These are phyloP conservation scores for Dasypus novemcinctus DNA, from an alignment of 2,113 vertebrate genomes.

Conservation along the genomic window DNA sequence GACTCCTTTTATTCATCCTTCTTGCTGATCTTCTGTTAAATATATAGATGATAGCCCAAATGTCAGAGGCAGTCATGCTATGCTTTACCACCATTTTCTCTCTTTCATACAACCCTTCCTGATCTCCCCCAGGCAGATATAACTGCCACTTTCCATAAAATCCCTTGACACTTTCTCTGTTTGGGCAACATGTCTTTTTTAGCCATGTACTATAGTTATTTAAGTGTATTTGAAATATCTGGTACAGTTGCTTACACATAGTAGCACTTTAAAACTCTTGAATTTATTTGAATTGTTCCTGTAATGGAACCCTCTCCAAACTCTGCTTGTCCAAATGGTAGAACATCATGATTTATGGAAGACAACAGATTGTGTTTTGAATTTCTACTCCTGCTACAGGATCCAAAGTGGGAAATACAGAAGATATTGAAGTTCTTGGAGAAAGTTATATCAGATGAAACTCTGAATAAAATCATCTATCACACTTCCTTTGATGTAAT, in stretches of 20 bases:
- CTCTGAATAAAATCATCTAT: conserved; percentile 76
- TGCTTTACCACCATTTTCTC: no score
- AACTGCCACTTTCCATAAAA: not conserved
- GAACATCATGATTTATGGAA: not conserved
- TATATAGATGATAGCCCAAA: not conserved
- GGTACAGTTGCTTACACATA: not conserved
- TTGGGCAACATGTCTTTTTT: not conserved
- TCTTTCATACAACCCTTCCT: no score
- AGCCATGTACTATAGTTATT: accelerated
- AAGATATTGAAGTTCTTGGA: conserved; percentile 85
- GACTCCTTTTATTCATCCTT: not conserved
- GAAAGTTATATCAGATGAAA: conserved; percentile 74
- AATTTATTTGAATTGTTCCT: not conserved
- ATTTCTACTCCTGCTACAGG: conserved; percentile 70
- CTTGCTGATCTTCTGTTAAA: no score
- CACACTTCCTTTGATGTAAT: conserved; percentile 85
- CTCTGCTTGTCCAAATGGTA: not conserved
- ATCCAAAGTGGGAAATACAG: conserved; percentile 80
- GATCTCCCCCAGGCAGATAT: no score
- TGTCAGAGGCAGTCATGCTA: no score
- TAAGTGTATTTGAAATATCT: not conserved
- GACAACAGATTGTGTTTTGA: not conserved
- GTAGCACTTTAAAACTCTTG: not conserved
- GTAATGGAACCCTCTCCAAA: not conserved
- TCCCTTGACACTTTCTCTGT: not conserved